Evolutionary conservation across 2,888 invertebrate species (phyloP), one percentile per base, ranked within the genome.

Genomic region (Ferdinandea cuprea): DNA sequence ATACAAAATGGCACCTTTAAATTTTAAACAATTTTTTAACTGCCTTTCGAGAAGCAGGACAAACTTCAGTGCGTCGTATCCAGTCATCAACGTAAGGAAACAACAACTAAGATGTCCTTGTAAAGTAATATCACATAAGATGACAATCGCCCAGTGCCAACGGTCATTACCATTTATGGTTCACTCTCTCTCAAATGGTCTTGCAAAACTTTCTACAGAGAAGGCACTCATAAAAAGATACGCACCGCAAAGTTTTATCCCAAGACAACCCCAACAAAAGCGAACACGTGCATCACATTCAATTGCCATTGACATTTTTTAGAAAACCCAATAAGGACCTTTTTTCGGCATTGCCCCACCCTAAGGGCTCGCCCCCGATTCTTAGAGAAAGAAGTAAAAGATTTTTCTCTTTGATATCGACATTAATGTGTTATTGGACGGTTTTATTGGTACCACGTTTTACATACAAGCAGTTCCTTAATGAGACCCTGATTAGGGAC

Each of bases 381-480:
- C 17, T 19, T n/a, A n/a, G n/a, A n/a, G 5, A 8, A 3, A 5
- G 5, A n/a, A 59, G 25, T 15, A 58, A 17, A 13, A 30, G 8
- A 1, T 13, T 13, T 54, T 35, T 13, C 15, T 40, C 50, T 13
- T 35, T 56, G 40, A 59, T 30, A 40, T 19, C 30, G 32, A 44
- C 69, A 54, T 52, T 76, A 65, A 58, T 58, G 37, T 65, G 69
- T 59, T 65, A 76, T 76, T 65, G 59, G 69, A 54, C 65, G 25
- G n/a, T 71, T 81, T 76, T 81, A 76, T 76, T 76, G 71, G 42
- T 13, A 37, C n/a, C 52, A 81, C 80, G 80, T 76, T 71, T 76
- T 65, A 21, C 71, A 71, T 65, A 50, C 28, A 46, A 15, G 37
- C 52, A 68, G 61, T 40, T 61, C 32, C 56, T 52, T 71, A 81